Evolutionary conservation across 2,113 vertebrate species (phyloP).

Genomic region (Aythya baeri): DNA sequence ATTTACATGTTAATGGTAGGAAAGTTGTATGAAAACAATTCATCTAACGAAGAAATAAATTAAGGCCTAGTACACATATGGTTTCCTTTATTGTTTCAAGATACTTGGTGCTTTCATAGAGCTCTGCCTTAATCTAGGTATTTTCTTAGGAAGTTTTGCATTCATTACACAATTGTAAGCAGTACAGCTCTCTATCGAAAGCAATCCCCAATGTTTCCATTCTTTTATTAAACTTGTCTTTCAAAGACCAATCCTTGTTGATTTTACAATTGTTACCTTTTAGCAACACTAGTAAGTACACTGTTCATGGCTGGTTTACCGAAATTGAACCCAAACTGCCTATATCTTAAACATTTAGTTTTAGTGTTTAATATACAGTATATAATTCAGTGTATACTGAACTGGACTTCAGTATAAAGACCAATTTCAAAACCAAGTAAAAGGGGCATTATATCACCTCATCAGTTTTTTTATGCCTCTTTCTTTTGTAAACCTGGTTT

Average conservation of each 20-base stretch:
- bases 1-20: background rate
- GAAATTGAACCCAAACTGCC: background rate
- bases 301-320: background rate
- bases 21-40: slow-evolving; percentile 37
- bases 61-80: background rate
- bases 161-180: background rate
- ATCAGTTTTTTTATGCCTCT: background rate
- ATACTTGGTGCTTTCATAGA: background rate
- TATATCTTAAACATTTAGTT: background rate
- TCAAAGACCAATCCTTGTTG: background rate
- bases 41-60: slow-evolving; percentile 28
- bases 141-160: slow-evolving; percentile 6
- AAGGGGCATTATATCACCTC: background rate
- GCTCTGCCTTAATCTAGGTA: background rate
- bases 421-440: background rate
- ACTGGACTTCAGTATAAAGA: background rate
- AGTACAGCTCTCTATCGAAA: background rate
- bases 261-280: background rate
- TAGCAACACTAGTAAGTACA: background rate
- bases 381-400: too few relatives aligned
- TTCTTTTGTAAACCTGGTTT: background rate
- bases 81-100: slow-evolving; percentile 28
- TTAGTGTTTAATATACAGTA: too few relatives aligned
- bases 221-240: background rate
- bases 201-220: background rate